These are phyloP conservation scores for Oophaga pumilio DNA, from an alignment of 2,113 vertebrate genomes.

Conservation along the genomic window DNA sequence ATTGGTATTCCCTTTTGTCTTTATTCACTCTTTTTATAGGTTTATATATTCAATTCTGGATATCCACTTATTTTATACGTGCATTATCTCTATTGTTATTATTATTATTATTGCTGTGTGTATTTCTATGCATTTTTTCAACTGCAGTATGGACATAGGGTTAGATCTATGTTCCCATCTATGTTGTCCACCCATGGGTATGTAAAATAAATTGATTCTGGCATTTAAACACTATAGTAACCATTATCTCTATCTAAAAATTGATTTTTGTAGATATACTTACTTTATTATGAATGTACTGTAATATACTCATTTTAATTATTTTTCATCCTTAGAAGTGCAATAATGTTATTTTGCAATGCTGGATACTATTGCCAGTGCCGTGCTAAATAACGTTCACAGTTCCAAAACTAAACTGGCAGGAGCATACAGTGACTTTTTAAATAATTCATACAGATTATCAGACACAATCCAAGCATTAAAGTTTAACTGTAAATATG, in stretches of 20 bases:
- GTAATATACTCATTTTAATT: slow-evolving; percentile 9
- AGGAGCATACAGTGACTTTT: slow-evolving; percentile 5
- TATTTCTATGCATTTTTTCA: neutral
- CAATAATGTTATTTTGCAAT: slow-evolving; percentile 17
- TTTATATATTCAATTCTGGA: too few species aligned
- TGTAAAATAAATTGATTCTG: neutral
- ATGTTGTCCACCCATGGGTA: neutral
- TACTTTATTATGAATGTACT: neutral
- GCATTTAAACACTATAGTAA: neutral
- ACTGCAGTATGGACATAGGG: neutral
- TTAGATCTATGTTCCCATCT: neutral
- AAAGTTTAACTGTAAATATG: slow-evolving; percentile 44
- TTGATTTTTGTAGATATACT: neutral
- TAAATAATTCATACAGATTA: slow-evolving; percentile 43
- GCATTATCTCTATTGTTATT: too few species aligned
- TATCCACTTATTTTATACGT: too few species aligned
- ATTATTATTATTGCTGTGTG: too few species aligned
- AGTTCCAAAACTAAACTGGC: slow-evolving; percentile 42
- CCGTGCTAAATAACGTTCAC: neutral
- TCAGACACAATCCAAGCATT: slow-evolving; percentile 21
- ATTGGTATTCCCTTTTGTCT: too few species aligned
- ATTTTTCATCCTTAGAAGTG: neutral
- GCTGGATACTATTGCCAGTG: neutral
- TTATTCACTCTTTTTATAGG: too few species aligned
- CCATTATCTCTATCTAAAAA: neutral